Base-by-base conservation (phyloP, 1,140 invertebrate genomes). In the Sarcophaga peregrina region DNA sequence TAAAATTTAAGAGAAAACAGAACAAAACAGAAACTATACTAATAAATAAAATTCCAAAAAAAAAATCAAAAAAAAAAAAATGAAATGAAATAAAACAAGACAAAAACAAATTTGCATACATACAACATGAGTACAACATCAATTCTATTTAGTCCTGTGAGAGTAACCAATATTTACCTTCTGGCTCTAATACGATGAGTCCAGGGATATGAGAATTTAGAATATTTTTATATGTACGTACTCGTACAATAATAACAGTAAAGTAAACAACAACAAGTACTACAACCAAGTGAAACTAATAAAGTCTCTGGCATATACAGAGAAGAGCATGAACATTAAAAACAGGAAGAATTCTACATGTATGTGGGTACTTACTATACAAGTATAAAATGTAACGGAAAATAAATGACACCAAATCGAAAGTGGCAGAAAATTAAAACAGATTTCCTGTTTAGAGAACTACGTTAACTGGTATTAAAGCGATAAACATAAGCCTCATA, bases 91-190 rank as follows among this genome's bases (percentile, higher is more conserved):
- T 15, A 0, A 68, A n/a, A 15, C 15, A n/a, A 7, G 15, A 17
- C 58, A 68, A 15, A 68, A 68, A 68, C 58, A 68, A 15, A 68
- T n/a, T n/a, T 17, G 6, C 58, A n/a, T 7, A n/a, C 15, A 76
- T 48, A 76, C 9, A 11, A 17, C 15, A 68, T n/a, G 15, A 68
- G 20, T 17, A 68, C 58, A 68, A 46, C 74, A 76, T 76, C 45
- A 76, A 76, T 76, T 76, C 15, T 7, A 76, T 76, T 15, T 50
- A 7, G 74, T 76, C 74, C 74, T 76, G 3, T n/a, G 74, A 48
- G 74, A n/a, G 48, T 76, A 76, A 76, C 74, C 74, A 76, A 76
- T 76, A 76, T 76, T 76, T 76, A 76, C 74, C 74, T 74, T 76
- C 45, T 15, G 47, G 74, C 74, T 76, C 17, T 76, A 76, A 47